phyloP scores from a whole-genome alignment of 2,113 vertebrate species.

The Oreotrochilus melanogaster region DNA sequence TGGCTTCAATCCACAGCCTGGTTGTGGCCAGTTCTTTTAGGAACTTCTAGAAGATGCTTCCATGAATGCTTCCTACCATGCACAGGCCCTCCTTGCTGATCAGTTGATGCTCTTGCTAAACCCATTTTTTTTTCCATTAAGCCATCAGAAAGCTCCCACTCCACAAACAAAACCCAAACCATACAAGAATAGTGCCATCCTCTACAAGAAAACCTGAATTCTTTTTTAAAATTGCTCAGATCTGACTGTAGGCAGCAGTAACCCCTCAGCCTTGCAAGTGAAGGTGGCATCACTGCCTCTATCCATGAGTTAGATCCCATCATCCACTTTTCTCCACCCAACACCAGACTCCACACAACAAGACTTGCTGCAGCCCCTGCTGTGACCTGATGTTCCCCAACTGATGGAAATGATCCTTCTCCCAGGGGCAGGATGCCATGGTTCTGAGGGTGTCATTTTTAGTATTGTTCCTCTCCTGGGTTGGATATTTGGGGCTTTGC shows the following conservation, averaged over 20 bases:
- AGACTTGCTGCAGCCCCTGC: accelerated
- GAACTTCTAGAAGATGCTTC: too few species aligned
- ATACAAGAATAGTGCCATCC: accelerated
- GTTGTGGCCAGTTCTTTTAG: background rate
- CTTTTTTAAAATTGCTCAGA: background rate
- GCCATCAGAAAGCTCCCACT: background rate
- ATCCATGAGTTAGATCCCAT: background rate
- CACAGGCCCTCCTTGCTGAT: background rate
- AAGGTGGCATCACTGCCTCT: background rate
- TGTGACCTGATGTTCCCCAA: background rate
- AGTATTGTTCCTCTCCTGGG: background rate
- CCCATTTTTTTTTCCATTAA: background rate
- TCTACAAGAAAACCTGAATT: background rate
- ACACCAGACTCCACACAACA: accelerated
- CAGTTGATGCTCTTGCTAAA: background rate
- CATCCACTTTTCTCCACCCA: background rate
- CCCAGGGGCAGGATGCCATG: background rate
- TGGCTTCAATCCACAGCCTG: too few species aligned
- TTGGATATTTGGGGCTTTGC: background rate
- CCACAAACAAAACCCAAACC: background rate
- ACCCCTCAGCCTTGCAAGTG: background rate
- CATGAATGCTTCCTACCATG: background rate
- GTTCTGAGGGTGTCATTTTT: background rate
- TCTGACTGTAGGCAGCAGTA: background rate
- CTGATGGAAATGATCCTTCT: background rate